phyloP scores from a whole-genome alignment of 1,140 invertebrate species.

The Eufriesea mexicana region DNA sequence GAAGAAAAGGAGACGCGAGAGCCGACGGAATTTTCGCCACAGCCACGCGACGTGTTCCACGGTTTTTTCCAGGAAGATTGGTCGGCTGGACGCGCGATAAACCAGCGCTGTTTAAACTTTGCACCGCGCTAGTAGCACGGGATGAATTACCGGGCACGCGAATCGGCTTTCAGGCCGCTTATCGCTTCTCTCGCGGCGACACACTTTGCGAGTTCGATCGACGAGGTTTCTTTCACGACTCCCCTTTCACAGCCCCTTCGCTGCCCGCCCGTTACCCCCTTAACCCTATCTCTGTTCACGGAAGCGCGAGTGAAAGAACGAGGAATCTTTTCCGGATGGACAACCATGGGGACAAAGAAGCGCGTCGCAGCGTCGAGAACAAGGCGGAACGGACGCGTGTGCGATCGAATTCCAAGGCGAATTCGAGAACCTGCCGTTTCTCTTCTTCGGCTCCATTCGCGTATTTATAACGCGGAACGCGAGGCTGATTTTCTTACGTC shows the following conservation, averaged over 20 bases:
- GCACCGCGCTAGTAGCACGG: neutral
- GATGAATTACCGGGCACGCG: neutral
- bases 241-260: too few relatives aligned
- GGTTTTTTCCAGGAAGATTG: neutral
- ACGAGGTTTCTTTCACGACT: neutral
- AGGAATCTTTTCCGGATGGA: neutral
- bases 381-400: neutral
- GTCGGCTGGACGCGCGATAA: neutral
- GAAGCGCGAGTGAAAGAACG: neutral
- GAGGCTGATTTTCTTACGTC: slow-evolving; percentile 59
- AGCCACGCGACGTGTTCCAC: too few relatives aligned
- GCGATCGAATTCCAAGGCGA: neutral
- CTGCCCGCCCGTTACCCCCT: neutral
- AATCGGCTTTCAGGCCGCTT: neutral
- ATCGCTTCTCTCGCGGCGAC: neutral
- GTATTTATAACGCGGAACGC: slow-evolving; percentile 42
- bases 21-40: too few relatives aligned
- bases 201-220: neutral
- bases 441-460: neutral
- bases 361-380: fast-evolving
- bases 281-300: neutral
- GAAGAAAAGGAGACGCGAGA: too few relatives aligned
- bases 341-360: neutral
- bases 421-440: too few relatives aligned
- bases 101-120: neutral